Evolutionary conservation across 2,113 vertebrate genomes (phyloP), one percentile per base, ranked within the genome.

Genomic region (Oenanthe oenanthe): DNA sequence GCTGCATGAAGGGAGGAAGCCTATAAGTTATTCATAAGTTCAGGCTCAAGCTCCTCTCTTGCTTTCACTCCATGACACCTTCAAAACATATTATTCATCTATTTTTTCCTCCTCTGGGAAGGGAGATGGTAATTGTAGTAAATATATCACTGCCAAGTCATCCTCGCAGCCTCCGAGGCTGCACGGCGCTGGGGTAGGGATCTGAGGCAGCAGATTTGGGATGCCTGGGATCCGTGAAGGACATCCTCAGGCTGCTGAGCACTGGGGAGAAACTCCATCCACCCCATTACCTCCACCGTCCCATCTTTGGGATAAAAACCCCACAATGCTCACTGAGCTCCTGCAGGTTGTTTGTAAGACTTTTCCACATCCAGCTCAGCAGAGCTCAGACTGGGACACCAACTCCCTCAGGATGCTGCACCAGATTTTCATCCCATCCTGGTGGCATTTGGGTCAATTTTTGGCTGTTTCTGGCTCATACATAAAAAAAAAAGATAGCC

Each of bases 11-110:
- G 80, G 63, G 90, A 96, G 89, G 95, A 91, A 95, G 73, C 78
- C 95, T 82, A 95, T 97, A 96, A 97, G 97, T 98, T 98, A 97
- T 97, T 97, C 93, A 90, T 97, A 97, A 97, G 96, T 94, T 95
- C 94, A 92, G 74, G 85, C 79, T 68, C 89, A 75, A 94, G 92
- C 94, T 88, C 25, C 13, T 96, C 96, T 97, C 90, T 47, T 83
- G 88, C 94, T 95, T 97, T 97, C 95, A 43, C 94, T 96, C 85
- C 92, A 72, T 56, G 76, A 89, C 78, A 93, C 96, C 95, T 97
- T 97, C 96, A 95, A 97, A 95, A 89, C 92, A 89, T 79, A 82
- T 93, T 97, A 95, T 95, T 96, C 94, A 94, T 96, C 93, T 82
- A 57, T 92, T 94, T 76, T 43, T 63, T 61, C 70, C 89, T 96